Evolutionary conservation across 2,888 invertebrate species (phyloP), one percentile per base, ranked within the genome.

Genomic region (Caenorhabditis angaria): DNA sequence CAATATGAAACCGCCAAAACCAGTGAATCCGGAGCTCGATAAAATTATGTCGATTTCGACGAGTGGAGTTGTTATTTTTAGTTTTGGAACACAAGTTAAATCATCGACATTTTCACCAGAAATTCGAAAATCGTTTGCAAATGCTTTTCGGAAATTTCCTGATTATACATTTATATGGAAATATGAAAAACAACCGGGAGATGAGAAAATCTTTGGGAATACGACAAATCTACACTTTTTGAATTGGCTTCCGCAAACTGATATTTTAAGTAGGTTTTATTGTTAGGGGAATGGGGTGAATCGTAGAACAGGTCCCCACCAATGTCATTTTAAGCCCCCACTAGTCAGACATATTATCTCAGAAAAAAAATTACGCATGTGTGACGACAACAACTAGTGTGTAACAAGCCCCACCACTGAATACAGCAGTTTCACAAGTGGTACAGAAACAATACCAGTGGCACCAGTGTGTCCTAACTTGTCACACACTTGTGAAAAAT

Each of bases 211-310:
- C 3, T 77, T 78, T 55, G 14, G 57, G 18, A 80, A 80, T 54
- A 29, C 55, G 12, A 69, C 77, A 8, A 81, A 82, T 63, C 51
- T 82, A 18, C 56, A 62, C 32, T 58, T 68, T 14, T 28, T 71
- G n/a, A 61, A 78, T 12, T 82, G 82, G 82, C 25, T 82, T 20
- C 82, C 82, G 10, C 82, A 82, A 57, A 77, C 62, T 8, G 81
- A 82, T 66, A 53, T 82, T 12, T 66, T 82, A 24, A 65, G 82
- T 82, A 48, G 64, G 78, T 29, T 50, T 24, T 35, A 8, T 14
- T 8, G 27, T 12, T 6, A 20, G 48, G 20, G 6, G 5, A 24
- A 12, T 56, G 20, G 20, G 8, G 3, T 32, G 53, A 61, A 22
- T 10, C n/a, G n/a, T n/a, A n/a, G n/a, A n/a, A n/a, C n/a, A n/a